Base-by-base conservation (phyloP, 2,113 vertebrate genomes). In the Neolamprologus caudopunctatus region DNA sequence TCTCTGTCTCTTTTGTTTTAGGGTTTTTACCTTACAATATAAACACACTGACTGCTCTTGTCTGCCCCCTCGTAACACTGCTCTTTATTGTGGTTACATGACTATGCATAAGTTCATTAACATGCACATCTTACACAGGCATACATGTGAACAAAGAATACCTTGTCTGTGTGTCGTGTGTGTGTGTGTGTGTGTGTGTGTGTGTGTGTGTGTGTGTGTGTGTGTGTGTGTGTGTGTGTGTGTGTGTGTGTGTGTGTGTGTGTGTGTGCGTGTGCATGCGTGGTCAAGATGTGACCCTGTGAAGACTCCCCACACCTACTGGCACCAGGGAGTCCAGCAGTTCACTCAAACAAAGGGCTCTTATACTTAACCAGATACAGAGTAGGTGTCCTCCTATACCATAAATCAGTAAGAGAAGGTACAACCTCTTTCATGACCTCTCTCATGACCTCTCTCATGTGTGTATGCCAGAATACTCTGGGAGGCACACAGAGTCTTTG, bases 211-310 rank as follows among this genome's bases (percentile, higher is more conserved):
- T 50, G 47, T 50, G 14, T 8, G 7, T 50, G 13, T 7, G 35
- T 11, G 50, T 6, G 50, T 1, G 42, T 7, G 28, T 31, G 35
- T 37, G 35, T 9, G 35, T 37, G 37, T 11, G 9, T 11, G 9
- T 5, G 2, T 10, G 42, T 16, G 42, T 4, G 13, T 37, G 35
- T 4, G 35, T 9, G 35, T 4, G 37, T 1, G 12, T 45, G 42
- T 45, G 42, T 2, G 47, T 47, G 51, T 4, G 9, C 0, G 9
- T 4, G 45, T 8, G 51, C 1, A 7, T 8, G 50, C 0, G 3
- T 2, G 53, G 51, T 54, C 51, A 54, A 54, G 53, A 55, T 55
- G 21, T 55, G 21, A 55, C 11, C 21, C 54, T 55, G 54, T 26
- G 54, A 55, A 8, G 21, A 55, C 54, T 57, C 54, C 54, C 54